Conservation (phyloP, 35 echinoderm and acorn worm species). For the Stichopus chloronotus region DNA sequence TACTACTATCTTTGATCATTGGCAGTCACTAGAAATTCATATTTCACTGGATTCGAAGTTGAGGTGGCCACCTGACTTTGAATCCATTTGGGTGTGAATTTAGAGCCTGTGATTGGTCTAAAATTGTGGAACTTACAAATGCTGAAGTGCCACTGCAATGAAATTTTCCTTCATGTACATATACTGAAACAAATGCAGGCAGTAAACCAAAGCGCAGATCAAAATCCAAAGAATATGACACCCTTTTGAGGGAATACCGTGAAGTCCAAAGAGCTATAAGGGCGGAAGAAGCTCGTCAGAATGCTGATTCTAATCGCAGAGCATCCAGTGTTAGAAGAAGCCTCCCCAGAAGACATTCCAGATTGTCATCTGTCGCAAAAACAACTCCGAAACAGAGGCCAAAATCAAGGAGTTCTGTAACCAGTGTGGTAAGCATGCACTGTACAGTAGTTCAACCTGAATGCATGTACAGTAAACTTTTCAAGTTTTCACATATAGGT, state of each 20-base stretch:
- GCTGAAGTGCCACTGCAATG: background rate
- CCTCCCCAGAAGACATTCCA: slow-evolving; percentile 1
- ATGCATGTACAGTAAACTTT: too few species aligned
- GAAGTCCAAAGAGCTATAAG: slow-evolving; percentile 27
- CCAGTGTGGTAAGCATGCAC: background rate
- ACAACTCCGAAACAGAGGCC: background rate
- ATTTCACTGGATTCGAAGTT: too few species aligned
- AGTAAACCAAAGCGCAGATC: slow-evolving; percentile 22
- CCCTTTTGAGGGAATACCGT: background rate
- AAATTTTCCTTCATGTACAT: background rate
- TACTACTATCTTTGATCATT: too few species aligned
- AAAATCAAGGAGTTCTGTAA: background rate
- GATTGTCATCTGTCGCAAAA: background rate
- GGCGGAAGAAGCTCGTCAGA: slow-evolving; percentile 31
- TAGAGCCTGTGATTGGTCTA: too few species aligned
- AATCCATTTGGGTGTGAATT: too few species aligned
- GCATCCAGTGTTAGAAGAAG: slow-evolving; percentile 8
- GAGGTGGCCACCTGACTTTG: too few species aligned
- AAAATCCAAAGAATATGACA: slow-evolving; percentile 27
- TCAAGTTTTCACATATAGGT: too few species aligned
- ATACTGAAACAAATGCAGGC: background rate
- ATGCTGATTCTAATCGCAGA: background rate
- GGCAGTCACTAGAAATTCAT: too few species aligned
- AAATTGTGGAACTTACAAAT: too few species aligned
- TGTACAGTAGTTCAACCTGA: background rate